These are phyloP conservation scores for Semaprochilodus insignis DNA, from an alignment of 2,797 vertebrate species.

Conservation along the genomic window DNA sequence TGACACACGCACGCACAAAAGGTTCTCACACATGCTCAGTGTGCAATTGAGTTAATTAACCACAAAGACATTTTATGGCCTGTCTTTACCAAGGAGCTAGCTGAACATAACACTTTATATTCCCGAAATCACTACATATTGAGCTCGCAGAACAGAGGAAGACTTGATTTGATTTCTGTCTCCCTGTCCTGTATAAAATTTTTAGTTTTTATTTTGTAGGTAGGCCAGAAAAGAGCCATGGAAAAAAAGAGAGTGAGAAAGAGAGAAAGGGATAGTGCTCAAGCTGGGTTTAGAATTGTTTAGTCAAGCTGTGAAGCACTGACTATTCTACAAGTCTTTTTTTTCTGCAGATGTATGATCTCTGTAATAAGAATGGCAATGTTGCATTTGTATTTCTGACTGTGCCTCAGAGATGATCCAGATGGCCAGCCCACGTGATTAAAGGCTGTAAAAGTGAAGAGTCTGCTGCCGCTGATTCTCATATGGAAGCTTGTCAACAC, in stretches of 20 bases:
- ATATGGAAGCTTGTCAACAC: background rate
- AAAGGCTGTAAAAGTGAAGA: conserved; percentile 73
- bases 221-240: background rate
- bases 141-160: conserved; percentile 14
- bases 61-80: too few species aligned
- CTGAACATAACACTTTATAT: background rate
- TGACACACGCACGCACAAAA: too few species aligned
- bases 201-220: background rate
- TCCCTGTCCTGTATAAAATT: background rate
- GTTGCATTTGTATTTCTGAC: conserved; percentile 70
- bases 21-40: too few species aligned
- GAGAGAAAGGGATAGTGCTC: background rate
- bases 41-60: too few species aligned
- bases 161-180: background rate
- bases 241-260: background rate
- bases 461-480: conserved; percentile 42
- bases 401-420: conserved; percentile 74
- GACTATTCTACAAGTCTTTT: background rate
- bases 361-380: conserved; percentile 74
- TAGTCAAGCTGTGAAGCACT: background rate
- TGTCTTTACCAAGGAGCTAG: too few species aligned
- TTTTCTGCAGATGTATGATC: conserved; percentile 61
- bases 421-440: conserved; percentile 76
- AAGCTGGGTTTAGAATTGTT: background rate
- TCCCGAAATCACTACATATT: background rate